These are phyloP conservation scores for Candidula unifasciata DNA, from an alignment of 2,888 invertebrate genomes.

Conservation along the genomic window DNA sequence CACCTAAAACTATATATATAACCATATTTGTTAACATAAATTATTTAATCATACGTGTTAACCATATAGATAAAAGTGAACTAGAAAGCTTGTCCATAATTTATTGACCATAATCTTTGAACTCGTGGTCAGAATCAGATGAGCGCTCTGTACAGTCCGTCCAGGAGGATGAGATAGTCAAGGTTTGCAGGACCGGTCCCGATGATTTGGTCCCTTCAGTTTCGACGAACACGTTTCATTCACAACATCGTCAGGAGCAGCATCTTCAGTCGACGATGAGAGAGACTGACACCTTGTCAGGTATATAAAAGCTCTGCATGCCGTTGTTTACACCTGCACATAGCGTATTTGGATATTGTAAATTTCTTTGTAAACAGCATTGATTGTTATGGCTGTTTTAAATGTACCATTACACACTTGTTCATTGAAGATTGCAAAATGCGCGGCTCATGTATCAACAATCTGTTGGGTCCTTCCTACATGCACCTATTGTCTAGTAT, in stretches of 20 bases:
- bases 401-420: too few species aligned
- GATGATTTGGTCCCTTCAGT: constrained; percentile 54
- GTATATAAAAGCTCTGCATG: not conserved
- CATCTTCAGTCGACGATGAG: not conserved
- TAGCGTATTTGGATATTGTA: not conserved
- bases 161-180: constrained; percentile 60
- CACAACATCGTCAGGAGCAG: not conserved
- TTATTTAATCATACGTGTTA: too few species aligned
- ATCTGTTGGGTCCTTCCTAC: too few species aligned
- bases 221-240: not conserved
- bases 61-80: too few species aligned
- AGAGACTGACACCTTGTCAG: constrained; percentile 10
- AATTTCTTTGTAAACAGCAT: not conserved
- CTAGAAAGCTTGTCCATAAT: too few species aligned
- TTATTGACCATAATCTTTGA: not conserved
- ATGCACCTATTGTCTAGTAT: too few species aligned
- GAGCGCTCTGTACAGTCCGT: constrained; percentile 51
- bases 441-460: too few species aligned
- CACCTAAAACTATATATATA: too few species aligned
- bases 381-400: too few species aligned
- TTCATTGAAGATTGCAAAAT: too few species aligned
- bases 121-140: constrained; percentile 37
- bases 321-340: not conserved
- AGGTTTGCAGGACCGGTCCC: constrained; percentile 56
- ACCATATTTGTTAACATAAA: too few species aligned